These are phyloP conservation scores for Drosophila tropicalis DNA, from an alignment of 1,140 invertebrate genomes.

Conservation along the genomic window DNA sequence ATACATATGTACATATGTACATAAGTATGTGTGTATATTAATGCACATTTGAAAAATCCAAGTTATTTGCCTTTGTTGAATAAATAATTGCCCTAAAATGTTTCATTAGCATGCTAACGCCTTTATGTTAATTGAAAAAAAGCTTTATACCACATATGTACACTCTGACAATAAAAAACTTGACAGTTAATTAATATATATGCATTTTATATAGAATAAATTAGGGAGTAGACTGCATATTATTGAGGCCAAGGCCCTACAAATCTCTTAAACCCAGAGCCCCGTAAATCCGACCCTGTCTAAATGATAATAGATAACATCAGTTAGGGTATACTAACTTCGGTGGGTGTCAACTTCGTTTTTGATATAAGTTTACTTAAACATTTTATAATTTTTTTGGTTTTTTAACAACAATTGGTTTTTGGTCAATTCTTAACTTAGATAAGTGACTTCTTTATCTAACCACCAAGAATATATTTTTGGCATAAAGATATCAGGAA, in stretches of 20 bases:
- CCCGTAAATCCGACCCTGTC: no score
- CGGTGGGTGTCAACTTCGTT: no score
- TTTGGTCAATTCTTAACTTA: slow-evolving; percentile 25
- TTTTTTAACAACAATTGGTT: neutral
- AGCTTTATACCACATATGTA: neutral
- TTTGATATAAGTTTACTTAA: neutral
- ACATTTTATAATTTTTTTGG: neutral
- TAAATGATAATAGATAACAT: no score
- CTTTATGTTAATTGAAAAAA: slow-evolving; percentile 27
- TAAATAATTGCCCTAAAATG: slow-evolving; percentile 31
- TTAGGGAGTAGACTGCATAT: neutral
- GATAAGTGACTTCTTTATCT: slow-evolving; percentile 41
- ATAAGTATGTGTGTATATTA: no score
- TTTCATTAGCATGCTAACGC: slow-evolving; percentile 45
- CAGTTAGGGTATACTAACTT: neutral
- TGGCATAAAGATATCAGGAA: slow-evolving; percentile 33
- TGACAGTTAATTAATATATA: neutral
- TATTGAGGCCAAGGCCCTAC: no score
- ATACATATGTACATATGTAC: neutral
- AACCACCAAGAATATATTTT: slow-evolving; percentile 11
- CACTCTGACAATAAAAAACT: neutral
- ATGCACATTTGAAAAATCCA: neutral
- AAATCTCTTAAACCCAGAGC: no score
- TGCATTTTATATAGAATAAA: neutral
- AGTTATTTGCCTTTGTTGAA: slow-evolving; percentile 37